phyloP scores from a whole-genome alignment of 2,888 invertebrate genomes.

The Steinernema hermaphroditum region DNA sequence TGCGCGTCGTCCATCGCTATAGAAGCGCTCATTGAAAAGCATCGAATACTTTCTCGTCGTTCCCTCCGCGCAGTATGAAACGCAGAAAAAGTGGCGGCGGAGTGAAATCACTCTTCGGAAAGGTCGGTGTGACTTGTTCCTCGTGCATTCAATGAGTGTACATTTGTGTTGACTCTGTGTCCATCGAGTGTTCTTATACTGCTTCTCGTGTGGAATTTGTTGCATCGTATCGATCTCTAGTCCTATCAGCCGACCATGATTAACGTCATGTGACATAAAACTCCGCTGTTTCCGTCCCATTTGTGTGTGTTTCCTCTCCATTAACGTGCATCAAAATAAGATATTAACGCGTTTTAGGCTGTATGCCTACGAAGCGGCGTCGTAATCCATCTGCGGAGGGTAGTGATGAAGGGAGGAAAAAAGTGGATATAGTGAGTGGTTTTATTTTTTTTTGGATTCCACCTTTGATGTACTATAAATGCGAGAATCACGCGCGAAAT shows the following conservation, averaged over 20 bases:
- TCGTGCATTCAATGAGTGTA: too few species aligned
- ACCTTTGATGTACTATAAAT: background rate
- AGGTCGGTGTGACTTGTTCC: conserved; percentile 17
- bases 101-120: conserved; percentile 18
- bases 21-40: background rate
- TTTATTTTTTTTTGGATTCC: background rate
- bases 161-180: too few species aligned
- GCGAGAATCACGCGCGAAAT: background rate
- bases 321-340: background rate
- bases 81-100: background rate
- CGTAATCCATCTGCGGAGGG: conserved; percentile 7
- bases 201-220: too few species aligned
- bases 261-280: background rate
- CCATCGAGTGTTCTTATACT: too few species aligned
- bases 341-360: conserved; percentile 12
- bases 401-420: background rate
- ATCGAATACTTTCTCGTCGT: background rate
- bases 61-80: background rate
- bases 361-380: background rate
- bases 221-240: too few species aligned
- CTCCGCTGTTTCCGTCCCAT: background rate
- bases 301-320: background rate
- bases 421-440: conserved; percentile 12
- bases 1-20: background rate
- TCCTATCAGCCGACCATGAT: too few species aligned